phyloP scores from a whole-genome alignment of 1,140 invertebrate species.

The Chelonus insularis region DNA sequence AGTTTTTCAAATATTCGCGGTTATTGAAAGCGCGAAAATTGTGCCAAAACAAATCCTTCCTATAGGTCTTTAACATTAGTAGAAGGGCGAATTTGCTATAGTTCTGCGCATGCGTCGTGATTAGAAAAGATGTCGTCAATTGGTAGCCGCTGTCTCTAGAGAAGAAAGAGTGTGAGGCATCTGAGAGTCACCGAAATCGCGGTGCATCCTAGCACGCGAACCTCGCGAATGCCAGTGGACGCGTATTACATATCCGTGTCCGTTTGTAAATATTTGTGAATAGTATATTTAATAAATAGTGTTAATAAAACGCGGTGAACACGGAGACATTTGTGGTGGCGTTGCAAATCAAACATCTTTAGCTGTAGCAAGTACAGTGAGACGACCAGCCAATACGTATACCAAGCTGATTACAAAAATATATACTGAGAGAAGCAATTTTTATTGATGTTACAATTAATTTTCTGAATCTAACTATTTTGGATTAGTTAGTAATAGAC shows the following conservation, averaged over 20 bases:
- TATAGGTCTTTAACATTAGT: not conserved
- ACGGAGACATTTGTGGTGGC: not conserved
- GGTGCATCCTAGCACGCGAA: slow-evolving; percentile 47
- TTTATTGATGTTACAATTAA: not conserved
- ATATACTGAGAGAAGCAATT: not conserved
- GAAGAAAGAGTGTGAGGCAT: slow-evolving; percentile 26
- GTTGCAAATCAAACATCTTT: not conserved
- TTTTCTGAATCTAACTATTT: not conserved
- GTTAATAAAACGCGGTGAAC: slow-evolving; percentile 4
- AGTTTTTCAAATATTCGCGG: not conserved
- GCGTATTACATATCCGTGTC: slow-evolving; percentile 36
- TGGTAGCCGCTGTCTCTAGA: slow-evolving; percentile 35
- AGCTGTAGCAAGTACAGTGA: not conserved
- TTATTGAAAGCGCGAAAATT: not conserved
- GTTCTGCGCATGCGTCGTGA: not conserved
- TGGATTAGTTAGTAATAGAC: not conserved
- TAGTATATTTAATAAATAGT: slow-evolving; percentile 46
- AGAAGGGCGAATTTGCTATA: not conserved
- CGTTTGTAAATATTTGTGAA: slow-evolving; percentile 49
- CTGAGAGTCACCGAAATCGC: slow-evolving; percentile 35
- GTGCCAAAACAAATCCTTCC: not conserved
- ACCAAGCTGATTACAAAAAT: not conserved
- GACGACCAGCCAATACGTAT: not conserved
- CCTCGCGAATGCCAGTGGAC: slow-evolving; percentile 46
- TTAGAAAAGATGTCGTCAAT: slow-evolving; percentile 37